phyloP scores from a whole-genome alignment of 2,888 invertebrate genomes.

The Pristionchus arcanus region DNA sequence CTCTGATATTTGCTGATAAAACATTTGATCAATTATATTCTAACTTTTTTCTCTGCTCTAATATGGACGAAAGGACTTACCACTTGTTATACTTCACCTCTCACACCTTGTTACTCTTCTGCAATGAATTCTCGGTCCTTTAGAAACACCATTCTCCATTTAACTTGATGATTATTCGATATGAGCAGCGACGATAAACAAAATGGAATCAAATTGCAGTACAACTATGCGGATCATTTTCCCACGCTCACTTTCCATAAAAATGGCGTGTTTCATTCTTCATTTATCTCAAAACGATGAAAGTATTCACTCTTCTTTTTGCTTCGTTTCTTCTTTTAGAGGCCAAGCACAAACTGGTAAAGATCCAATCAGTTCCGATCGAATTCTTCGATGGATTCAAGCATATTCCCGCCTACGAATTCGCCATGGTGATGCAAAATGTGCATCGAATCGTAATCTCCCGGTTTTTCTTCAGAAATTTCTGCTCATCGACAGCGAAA shows the following conservation, averaged over 20 bases:
- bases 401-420: neutral
- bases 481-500: neutral
- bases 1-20: too few species aligned
- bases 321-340: neutral
- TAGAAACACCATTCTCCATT: too few species aligned
- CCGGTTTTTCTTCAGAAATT: neutral
- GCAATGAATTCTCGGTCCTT: too few species aligned
- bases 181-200: too few species aligned
- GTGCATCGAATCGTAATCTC: neutral
- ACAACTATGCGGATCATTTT: neutral
- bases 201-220: too few species aligned
- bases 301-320: neutral
- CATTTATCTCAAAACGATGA: neutral
- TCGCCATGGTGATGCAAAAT: neutral
- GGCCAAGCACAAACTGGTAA: neutral
- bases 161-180: too few species aligned
- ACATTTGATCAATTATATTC: too few species aligned
- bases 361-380: neutral
- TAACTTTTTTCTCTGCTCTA: too few species aligned
- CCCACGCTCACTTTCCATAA: neutral
- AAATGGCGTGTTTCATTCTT: neutral
- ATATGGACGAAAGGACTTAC: too few species aligned
- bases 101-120: too few species aligned
- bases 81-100: too few species aligned
- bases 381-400: constrained; percentile 6